A percentile compares a stretch with the other conserved stretches of the same genome.
phyloP scores from a whole-genome alignment of 2,113 vertebrate genomes.

The Petroica traversi region DNA sequence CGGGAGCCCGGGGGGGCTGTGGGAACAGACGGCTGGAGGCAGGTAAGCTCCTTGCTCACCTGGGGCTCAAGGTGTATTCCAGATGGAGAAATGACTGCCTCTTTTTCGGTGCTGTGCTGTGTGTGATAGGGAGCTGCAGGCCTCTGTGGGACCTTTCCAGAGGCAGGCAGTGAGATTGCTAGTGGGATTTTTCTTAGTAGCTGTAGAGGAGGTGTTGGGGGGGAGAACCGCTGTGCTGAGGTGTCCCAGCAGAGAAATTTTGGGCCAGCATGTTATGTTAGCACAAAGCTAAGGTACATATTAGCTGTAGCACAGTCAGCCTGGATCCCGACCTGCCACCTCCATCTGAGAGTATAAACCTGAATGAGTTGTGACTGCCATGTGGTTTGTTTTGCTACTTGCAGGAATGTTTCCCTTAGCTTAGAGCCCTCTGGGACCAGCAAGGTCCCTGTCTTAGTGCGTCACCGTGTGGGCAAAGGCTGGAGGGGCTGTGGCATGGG shows the following conservation, averaged over 20 bases:
- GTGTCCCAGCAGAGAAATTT: neutral
- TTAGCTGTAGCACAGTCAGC: neutral
- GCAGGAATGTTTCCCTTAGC: neutral
- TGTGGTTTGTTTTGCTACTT: neutral
- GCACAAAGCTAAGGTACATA: neutral
- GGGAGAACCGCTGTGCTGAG: neutral
- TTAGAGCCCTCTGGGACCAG: neutral
- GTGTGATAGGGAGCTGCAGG: neutral
- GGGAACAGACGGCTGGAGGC: slow-evolving; percentile 56
- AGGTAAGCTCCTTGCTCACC: slow-evolving; percentile 49
- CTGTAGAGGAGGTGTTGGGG: accelerated
- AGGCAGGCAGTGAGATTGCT: neutral
- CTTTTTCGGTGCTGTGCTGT: neutral
- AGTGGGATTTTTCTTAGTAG: neutral
- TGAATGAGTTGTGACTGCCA: neutral
- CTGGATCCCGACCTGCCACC: neutral
- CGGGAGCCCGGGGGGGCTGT: slow-evolving; percentile 57
- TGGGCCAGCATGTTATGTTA: neutral
- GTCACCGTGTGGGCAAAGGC: accelerated
- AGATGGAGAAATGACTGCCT: neutral
- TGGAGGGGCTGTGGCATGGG: neutral
- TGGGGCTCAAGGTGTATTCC: neutral
- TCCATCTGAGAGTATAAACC: accelerated
- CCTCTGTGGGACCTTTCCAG: neutral
- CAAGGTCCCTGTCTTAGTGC: neutral